Conservation (phyloP, 2,113 vertebrate species). For the Desmodus rotundus region DNA sequence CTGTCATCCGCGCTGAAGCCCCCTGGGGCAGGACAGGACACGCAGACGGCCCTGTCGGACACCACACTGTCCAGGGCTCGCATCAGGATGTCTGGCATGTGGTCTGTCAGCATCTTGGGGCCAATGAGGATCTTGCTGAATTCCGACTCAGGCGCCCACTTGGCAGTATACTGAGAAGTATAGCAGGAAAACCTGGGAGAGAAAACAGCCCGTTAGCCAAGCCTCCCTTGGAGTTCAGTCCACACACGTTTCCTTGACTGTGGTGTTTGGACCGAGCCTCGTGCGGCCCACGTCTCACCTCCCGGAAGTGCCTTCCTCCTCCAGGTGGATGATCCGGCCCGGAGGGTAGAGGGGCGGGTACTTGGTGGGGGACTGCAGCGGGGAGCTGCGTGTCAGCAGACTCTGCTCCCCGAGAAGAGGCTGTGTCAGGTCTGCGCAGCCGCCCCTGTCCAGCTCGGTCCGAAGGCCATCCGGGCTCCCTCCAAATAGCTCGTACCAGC, state of each 20-base stretch:
- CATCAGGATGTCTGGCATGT: slow-evolving; percentile 92
- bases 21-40: slow-evolving; percentile 81
- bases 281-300: slow-evolving; percentile 76
- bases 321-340: slow-evolving; percentile 90
- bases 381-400: slow-evolving; percentile 84
- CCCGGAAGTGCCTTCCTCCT: slow-evolving; percentile 85
- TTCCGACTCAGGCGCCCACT: slow-evolving; percentile 86
- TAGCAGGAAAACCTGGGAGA: slow-evolving; percentile 85
- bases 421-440: slow-evolving; percentile 83
- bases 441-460: slow-evolving; percentile 88
- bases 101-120: slow-evolving; percentile 93
- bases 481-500: slow-evolving; percentile 95
- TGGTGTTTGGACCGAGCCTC: accelerated
- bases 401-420: slow-evolving; percentile 94
- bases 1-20: background rate
- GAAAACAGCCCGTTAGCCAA: background rate
- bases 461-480: slow-evolving; percentile 88
- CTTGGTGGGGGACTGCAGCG: slow-evolving; percentile 74
- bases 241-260: accelerated
- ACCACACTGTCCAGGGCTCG: slow-evolving; percentile 86
- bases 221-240: accelerated
- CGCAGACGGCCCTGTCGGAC: slow-evolving; percentile 73
- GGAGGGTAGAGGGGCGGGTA: slow-evolving; percentile 92
- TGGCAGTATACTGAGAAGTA: slow-evolving; percentile 83
- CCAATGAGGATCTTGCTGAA: slow-evolving; percentile 94